phyloP scores from a whole-genome alignment of 2,888 invertebrate species.

The Brachycybe producta region DNA sequence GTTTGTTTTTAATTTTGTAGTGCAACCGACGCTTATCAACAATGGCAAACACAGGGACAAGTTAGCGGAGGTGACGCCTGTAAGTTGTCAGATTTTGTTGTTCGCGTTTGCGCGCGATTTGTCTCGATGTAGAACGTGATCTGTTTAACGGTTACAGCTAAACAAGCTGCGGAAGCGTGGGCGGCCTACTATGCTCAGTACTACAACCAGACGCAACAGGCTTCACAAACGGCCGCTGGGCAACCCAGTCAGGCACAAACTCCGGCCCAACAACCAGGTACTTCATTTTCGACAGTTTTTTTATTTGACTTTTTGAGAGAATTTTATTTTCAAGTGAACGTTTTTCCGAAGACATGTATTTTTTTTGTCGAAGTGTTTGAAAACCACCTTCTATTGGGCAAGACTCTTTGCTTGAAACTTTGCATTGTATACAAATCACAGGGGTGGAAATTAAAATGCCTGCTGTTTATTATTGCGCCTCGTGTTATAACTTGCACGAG shows the following conservation, averaged over 20 bases:
- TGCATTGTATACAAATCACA: too few species aligned
- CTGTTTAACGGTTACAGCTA: constrained; percentile 18
- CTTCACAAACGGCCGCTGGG: constrained; percentile 19
- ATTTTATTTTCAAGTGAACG: too few species aligned
- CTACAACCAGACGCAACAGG: constrained; percentile 26
- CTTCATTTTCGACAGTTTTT: too few species aligned
- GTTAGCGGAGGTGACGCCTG: constrained; percentile 36
- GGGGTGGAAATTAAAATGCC: too few species aligned
- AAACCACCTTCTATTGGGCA: too few species aligned
- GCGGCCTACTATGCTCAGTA: constrained; percentile 40
- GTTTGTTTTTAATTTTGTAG: background rate
- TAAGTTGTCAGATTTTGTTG: constrained; percentile 24
- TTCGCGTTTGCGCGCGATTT: background rate
- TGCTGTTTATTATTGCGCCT: too few species aligned
- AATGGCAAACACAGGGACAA: constrained; percentile 36
- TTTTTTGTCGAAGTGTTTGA: too few species aligned
- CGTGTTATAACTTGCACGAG: too few species aligned
- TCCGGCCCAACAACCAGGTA: constrained; percentile 15
- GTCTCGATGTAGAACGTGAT: constrained; percentile 1
- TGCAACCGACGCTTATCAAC: constrained; percentile 34
- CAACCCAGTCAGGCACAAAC: too few species aligned
- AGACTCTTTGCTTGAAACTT: too few species aligned
- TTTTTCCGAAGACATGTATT: too few species aligned
- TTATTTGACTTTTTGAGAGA: too few species aligned
- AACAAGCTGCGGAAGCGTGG: constrained; percentile 34